Evolutionary conservation across 2,888 invertebrate genomes (phyloP).

Genomic region (Heliconius sara): DNA sequence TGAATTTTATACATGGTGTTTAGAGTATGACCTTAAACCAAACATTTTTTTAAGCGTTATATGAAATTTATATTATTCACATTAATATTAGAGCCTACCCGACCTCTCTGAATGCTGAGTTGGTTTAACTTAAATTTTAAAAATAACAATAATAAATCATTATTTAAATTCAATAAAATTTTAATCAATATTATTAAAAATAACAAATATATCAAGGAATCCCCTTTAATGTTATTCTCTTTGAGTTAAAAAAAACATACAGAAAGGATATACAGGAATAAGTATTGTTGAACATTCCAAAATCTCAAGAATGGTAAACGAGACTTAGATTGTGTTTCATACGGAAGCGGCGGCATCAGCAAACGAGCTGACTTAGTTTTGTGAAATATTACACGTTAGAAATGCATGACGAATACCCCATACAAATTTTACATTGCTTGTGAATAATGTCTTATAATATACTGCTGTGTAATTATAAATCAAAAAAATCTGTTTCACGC

Average conservation of each 20-base stretch:
- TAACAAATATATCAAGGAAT: not conserved
- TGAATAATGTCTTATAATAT: not conserved
- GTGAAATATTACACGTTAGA: conserved; percentile 6
- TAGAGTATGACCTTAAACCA: too few relatives aligned
- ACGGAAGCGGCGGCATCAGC: not conserved
- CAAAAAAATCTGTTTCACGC: too few relatives aligned
- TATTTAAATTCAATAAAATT: too few relatives aligned
- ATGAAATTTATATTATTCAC: too few relatives aligned
- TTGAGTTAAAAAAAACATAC: too few relatives aligned
- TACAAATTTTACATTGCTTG: not conserved
- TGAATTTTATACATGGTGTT: too few relatives aligned
- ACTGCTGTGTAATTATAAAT: not conserved
- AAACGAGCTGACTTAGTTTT: conserved; percentile 6
- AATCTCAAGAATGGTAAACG: not conserved
- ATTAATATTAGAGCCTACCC: too few relatives aligned
- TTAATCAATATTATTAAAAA: too few relatives aligned
- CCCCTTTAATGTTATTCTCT: not conserved
- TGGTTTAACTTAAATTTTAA: too few relatives aligned
- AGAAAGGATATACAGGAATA: not conserved
- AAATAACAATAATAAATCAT: too few relatives aligned
- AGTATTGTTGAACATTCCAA: not conserved
- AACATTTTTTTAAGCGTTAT: too few relatives aligned
- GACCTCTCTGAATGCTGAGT: too few relatives aligned
- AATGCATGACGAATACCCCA: not conserved
- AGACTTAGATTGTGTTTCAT: conserved; percentile 16